phyloP scores from a whole-genome alignment of 2,113 vertebrate genomes.

The Alces alces region DNA sequence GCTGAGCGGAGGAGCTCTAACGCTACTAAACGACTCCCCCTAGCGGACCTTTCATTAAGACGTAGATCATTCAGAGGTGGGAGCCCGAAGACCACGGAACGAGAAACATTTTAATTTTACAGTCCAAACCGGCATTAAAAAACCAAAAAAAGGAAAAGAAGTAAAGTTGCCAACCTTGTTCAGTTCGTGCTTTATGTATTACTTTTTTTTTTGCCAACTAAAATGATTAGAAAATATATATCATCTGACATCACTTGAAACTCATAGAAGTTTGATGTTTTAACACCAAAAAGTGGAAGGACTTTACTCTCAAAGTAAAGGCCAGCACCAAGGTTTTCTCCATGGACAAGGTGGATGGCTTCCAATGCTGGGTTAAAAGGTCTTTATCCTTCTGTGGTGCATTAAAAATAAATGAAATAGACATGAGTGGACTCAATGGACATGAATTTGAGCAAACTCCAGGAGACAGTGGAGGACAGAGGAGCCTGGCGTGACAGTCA shows the following conservation, averaged over 20 bases:
- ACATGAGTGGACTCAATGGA: neutral
- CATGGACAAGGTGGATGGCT: neutral
- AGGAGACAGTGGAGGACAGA: neutral
- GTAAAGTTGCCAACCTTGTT: no score
- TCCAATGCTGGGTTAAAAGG: neutral
- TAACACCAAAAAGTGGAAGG: neutral
- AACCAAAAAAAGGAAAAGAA: neutral
- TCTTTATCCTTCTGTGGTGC: neutral
- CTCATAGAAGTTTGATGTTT: neutral
- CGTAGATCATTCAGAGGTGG: neutral
- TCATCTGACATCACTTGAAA: neutral
- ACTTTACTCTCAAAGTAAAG: neutral
- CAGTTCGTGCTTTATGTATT: neutral
- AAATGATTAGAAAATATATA: neutral
- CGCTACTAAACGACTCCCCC: conserved; percentile 51
- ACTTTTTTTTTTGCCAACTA: neutral
- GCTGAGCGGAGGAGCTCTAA: fast-evolving
- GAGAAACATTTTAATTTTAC: neutral
- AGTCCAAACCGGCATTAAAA: neutral
- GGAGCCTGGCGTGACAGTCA: neutral
- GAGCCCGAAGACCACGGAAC: fast-evolving
- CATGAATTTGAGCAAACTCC: neutral
- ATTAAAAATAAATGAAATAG: neutral
- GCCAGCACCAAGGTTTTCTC: neutral
- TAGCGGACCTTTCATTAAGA: neutral